Base-by-base conservation (phyloP, 2,888 invertebrate genomes). In the Sisyra terminalis region DNA sequence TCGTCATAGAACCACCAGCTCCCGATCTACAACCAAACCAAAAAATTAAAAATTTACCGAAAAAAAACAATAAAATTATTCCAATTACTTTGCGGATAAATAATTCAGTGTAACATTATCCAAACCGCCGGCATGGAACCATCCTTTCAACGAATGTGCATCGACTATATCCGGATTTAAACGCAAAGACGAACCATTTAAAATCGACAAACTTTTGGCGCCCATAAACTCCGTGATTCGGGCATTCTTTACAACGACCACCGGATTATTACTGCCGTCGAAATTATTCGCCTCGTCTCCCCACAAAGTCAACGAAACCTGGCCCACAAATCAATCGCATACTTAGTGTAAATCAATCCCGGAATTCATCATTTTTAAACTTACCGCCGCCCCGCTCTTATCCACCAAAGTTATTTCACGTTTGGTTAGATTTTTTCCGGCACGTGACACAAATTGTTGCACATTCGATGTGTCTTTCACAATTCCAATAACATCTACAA, bases 131-230 rank as follows among this genome's bases (percentile, higher is more conserved):
- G 88, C 89, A 18, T 76, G 79, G 59, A 75, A 97, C 98, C 98
- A 98, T 24, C 89, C 88, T 43, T 86, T 74, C 37, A 98, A 67
- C 49, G 69, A 69, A 57, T 90, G 85, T 2, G 90, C 84, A 54
- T 90, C 90, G 0, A 78, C 73, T 18, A 92, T 67, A 57, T 96
- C 93, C 0, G 97, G 96, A 67, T 96, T 89, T 5, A 85, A 57
- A 49, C 86, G 75, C 45, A 92, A 43, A 50, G 73, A 66, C 7
- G 78, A 72, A 16, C 77, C 71, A 30, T 35, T 30, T 18, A 31
- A 51, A 45, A 73, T 63, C 2, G 75, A 74, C 18, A 86, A 53
- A 16, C 68, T 76, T 59, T 84, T 86, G 45, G 80, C 79, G 36
- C 90, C 86, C 47, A 80, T 82, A 61, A 86, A 98, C 64, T 97